Percentiles rank a stretch among this genome's conserved stretches.
Evolutionary conservation across 2,888 invertebrate species (phyloP).

Genomic region (Drosophila antonietae): DNA sequence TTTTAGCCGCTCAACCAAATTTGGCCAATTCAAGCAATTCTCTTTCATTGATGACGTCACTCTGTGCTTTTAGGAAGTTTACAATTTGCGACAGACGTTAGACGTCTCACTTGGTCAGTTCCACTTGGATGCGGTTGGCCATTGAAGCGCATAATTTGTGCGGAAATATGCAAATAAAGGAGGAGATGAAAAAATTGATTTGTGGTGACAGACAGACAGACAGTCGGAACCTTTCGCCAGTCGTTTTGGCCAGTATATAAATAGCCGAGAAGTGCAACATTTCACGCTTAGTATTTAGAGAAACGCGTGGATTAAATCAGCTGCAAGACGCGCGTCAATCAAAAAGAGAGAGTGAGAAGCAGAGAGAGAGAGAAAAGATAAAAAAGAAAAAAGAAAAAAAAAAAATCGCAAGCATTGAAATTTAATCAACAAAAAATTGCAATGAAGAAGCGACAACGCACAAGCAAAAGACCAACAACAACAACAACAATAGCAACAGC

Average conservation of each 20-base stretch:
- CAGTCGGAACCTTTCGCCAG: slow-evolving; percentile 37
- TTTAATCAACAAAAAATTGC: slow-evolving; percentile 34
- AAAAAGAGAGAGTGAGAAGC: neutral
- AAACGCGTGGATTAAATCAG: slow-evolving; percentile 43
- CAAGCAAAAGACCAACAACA: slow-evolving; percentile 30
- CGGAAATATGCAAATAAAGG: slow-evolving; percentile 69
- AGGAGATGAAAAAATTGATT: slow-evolving; percentile 16
- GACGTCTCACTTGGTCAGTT: slow-evolving; percentile 52
- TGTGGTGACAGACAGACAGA: slow-evolving; percentile 24
- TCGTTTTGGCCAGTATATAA: slow-evolving; percentile 61
- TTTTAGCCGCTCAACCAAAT: neutral
- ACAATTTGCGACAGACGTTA: slow-evolving; percentile 42
- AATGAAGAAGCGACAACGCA: slow-evolving; percentile 67
- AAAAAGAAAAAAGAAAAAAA: too few relatives aligned
- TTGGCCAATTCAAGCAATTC: neutral
- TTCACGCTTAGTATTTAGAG: slow-evolving; percentile 75
- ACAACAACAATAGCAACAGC: slow-evolving; percentile 10
- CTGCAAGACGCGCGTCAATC: slow-evolving; percentile 11
- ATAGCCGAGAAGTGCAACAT: slow-evolving; percentile 77
- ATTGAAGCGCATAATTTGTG: slow-evolving; percentile 78
- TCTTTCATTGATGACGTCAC: slow-evolving; percentile 45
- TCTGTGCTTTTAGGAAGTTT: slow-evolving; percentile 44
- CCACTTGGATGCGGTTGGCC: slow-evolving; percentile 53
- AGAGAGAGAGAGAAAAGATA: neutral
- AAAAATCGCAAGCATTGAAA: slow-evolving; percentile 26